phyloP scores from a whole-genome alignment of 2,113 vertebrate species.

The Kryptolebias marmoratus region DNA sequence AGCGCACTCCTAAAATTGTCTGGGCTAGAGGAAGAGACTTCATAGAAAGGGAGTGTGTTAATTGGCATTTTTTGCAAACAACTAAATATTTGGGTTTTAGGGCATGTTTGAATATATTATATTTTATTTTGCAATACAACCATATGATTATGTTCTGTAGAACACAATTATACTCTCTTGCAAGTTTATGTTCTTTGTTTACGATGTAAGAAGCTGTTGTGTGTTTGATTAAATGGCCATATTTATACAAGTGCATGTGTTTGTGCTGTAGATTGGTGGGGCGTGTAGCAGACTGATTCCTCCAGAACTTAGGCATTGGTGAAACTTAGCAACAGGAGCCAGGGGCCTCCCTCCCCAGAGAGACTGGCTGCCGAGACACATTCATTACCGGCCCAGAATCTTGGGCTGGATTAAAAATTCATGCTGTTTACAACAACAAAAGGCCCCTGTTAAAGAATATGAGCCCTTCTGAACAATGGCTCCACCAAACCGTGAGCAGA shows the following conservation, averaged over 20 bases:
- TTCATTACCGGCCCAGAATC: conserved; percentile 79
- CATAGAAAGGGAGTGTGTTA: conserved; percentile 59
- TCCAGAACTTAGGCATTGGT: conserved; percentile 72
- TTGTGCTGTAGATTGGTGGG: conserved; percentile 55
- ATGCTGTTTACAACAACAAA: conserved; percentile 85
- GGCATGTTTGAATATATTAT: conserved; percentile 7
- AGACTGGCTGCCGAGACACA: conserved; percentile 73
- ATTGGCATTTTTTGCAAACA: conserved; percentile 38
- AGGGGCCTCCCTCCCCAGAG: conserved; percentile 76
- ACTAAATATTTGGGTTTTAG: background rate
- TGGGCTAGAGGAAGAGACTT: conserved; percentile 43
- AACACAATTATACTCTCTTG: background rate
- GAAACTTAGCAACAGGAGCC: conserved; percentile 81
- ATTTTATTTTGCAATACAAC: too few species aligned
- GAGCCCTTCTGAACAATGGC: conserved; percentile 76
- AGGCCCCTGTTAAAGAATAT: conserved; percentile 77
- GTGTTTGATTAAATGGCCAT: conserved; percentile 21
- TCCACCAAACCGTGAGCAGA: conserved; percentile 75
- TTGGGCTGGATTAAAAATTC: conserved; percentile 83
- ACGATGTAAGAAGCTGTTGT: conserved; percentile 5
- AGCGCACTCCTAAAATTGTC: conserved; percentile 59
- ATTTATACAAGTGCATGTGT: conserved; percentile 5
- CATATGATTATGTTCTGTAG: background rate
- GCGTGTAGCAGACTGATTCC: conserved; percentile 72
- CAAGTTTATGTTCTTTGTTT: conserved; percentile 1